Evolutionary conservation across 2,888 invertebrate genomes (phyloP).

Genomic region (Syrphus vitripennis): DNA sequence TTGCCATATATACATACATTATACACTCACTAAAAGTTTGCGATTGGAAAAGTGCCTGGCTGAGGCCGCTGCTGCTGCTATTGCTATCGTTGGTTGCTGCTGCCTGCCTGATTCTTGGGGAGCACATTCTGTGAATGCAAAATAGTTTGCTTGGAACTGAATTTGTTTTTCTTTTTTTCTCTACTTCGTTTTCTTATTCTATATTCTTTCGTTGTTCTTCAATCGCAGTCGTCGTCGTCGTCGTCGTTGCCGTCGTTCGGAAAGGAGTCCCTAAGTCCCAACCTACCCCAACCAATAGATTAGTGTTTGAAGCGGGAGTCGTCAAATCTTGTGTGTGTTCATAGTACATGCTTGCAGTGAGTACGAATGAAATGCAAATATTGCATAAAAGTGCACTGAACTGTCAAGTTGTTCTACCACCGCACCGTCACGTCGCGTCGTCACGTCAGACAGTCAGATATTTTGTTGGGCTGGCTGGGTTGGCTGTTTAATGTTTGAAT

Average conservation of each 20-base stretch:
- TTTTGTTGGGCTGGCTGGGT: constrained; percentile 7
- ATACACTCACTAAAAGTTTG: constrained; percentile 34
- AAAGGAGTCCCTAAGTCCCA: constrained; percentile 35
- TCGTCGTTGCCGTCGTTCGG: neutral
- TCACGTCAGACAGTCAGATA: constrained; percentile 20
- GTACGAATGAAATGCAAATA: constrained; percentile 69
- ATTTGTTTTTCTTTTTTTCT: neutral
- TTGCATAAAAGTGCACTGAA: constrained; percentile 70
- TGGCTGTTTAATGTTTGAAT: constrained; percentile 16
- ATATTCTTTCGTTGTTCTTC: constrained; percentile 52
- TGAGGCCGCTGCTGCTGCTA: constrained; percentile 15
- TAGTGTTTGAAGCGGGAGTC: constrained; percentile 70
- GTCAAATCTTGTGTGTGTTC: constrained; percentile 36
- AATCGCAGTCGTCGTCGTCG: constrained; percentile 10
- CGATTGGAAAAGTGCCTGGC: constrained; percentile 58
- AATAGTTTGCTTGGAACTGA: constrained; percentile 52
- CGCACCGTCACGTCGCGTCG: neutral
- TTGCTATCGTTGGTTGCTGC: constrained; percentile 10
- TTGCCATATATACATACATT: neutral
- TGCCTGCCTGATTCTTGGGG: constrained; percentile 51
- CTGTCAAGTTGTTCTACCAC: constrained; percentile 53
- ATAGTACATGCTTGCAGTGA: constrained; percentile 16
- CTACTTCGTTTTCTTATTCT: constrained; percentile 30
- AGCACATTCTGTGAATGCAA: constrained; percentile 67
- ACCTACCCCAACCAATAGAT: constrained; percentile 70